These are phyloP conservation scores for Lampris incognitus DNA, from an alignment of 2,113 vertebrate species.

Conservation along the genomic window DNA sequence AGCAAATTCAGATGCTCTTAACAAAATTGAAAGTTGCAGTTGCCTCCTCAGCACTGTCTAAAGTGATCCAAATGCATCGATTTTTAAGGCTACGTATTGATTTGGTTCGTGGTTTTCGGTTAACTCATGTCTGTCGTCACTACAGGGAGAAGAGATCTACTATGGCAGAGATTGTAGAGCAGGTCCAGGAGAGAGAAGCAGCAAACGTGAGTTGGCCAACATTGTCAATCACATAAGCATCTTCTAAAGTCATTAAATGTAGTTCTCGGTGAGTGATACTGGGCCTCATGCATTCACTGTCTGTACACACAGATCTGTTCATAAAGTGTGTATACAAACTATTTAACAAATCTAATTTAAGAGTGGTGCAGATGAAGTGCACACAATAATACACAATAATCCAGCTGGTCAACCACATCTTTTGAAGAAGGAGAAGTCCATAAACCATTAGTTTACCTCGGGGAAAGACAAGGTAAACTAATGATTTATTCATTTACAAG, in stretches of 20 bases:
- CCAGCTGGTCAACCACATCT: no score
- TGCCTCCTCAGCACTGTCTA: conserved; percentile 18
- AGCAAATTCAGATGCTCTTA: conserved; percentile 16
- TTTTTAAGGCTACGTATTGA: conserved; percentile 24
- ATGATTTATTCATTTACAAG: no score
- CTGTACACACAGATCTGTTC: no score
- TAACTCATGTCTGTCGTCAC: conserved; percentile 39
- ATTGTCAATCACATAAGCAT: neutral
- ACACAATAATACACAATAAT: no score
- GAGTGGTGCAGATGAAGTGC: no score
- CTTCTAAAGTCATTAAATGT: neutral
- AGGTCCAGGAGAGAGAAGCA: conserved; percentile 92
- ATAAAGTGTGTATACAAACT: no score
- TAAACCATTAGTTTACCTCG: no score
- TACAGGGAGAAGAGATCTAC: conserved; percentile 87
- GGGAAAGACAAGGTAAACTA: no score
- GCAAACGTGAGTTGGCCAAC: conserved; percentile 66
- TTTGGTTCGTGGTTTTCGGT: conserved; percentile 26
- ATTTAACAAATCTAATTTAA: no score
- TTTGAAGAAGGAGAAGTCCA: no score
- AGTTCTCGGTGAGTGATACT: neutral
- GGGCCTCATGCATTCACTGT: no score
- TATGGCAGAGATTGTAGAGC: conserved; percentile 94
- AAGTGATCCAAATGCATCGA: conserved; percentile 2
- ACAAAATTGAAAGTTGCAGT: conserved; percentile 24